Evolutionary conservation across 2,113 vertebrate species (phyloP).

Genomic region (Pseudorasbora parva): DNA sequence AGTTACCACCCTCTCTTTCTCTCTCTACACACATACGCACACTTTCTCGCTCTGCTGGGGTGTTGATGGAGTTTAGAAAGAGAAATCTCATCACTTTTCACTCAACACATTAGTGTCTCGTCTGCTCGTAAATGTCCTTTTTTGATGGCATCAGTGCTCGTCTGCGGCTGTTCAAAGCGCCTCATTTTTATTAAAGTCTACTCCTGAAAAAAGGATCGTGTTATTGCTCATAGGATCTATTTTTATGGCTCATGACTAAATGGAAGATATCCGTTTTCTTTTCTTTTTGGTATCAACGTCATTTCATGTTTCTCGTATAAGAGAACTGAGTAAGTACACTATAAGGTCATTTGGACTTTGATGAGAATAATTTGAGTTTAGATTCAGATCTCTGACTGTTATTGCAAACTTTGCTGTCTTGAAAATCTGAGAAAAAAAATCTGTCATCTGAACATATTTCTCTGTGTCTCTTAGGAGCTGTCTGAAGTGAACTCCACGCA

Average conservation of each 20-base stretch:
- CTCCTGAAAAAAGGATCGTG: background rate
- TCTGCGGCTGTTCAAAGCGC: background rate
- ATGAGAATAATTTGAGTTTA: no score
- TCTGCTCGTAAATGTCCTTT: constrained; percentile 7
- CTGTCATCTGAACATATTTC: background rate
- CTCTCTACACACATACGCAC: background rate
- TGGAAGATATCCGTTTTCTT: background rate
- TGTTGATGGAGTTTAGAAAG: background rate
- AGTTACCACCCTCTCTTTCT: background rate
- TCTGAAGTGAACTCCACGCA: constrained; percentile 94
- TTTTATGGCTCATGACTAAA: background rate
- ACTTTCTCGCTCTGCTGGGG: background rate
- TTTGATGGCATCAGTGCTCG: background rate
- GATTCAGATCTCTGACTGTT: no score
- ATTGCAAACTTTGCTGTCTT: background rate
- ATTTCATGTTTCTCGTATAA: background rate
- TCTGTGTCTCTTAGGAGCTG: constrained; percentile 81
- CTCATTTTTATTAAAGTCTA: background rate
- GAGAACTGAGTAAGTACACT: no score
- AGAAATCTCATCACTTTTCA: constrained; percentile 1
- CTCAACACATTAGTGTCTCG: constrained; percentile 1
- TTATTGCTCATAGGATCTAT: background rate
- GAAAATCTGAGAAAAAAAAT: background rate
- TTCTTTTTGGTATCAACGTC: background rate
- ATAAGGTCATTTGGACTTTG: no score